Evolutionary conservation across 2,797 vertebrate genomes (phyloP).

Genomic region (Pseudomugil tenellus): DNA sequence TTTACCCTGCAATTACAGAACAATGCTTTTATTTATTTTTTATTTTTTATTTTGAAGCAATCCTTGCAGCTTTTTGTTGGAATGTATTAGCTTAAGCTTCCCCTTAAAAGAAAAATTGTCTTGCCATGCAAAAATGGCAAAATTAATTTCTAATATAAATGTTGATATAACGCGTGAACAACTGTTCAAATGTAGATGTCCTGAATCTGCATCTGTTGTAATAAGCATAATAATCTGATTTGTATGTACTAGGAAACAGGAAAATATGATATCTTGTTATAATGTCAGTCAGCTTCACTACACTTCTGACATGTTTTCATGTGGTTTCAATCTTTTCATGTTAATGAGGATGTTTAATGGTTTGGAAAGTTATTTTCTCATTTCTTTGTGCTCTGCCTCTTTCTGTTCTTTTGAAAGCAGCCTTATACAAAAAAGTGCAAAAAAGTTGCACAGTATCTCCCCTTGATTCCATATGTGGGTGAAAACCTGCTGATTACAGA

Average conservation of each 20-base stretch:
- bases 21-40: background rate
- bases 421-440: conserved; percentile 61
- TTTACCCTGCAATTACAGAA: too few species aligned
- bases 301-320: too few species aligned
- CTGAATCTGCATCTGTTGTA: background rate
- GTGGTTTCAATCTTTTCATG: too few species aligned
- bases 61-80: background rate
- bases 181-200: background rate
- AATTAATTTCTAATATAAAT: background rate
- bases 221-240: background rate
- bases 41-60: background rate
- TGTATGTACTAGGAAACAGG: background rate
- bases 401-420: conserved; percentile 17
- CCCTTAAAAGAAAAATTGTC: background rate
- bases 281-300: too few species aligned
- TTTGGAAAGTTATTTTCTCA: background rate
- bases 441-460: conserved; percentile 1
- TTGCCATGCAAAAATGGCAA: too few species aligned
- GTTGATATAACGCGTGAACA: background rate
- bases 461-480: conserved; percentile 15
- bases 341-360: too few species aligned
- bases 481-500: conserved; percentile 24
- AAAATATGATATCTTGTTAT: too few species aligned
- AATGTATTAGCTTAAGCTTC: background rate
- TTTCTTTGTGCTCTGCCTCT: conserved; percentile 1